phyloP scores from a whole-genome alignment of 2,888 invertebrate species.

The Quadroppia sp. region DNA sequence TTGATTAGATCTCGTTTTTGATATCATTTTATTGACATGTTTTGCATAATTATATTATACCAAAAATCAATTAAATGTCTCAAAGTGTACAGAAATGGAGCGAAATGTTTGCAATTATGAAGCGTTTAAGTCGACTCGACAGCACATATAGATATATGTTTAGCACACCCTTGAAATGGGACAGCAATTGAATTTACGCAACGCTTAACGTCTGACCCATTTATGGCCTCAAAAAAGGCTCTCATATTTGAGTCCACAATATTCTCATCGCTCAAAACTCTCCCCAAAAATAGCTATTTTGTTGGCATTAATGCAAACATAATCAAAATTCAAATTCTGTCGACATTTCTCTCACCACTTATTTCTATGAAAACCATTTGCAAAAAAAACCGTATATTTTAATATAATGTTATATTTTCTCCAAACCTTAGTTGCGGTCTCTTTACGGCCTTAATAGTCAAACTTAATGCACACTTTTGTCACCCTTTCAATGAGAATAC shows the following conservation, averaged over 20 bases:
- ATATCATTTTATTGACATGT: background rate
- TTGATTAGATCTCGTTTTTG: background rate
- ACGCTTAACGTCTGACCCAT: conserved; percentile 29
- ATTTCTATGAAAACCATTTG: background rate
- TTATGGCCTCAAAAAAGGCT: conserved; percentile 10
- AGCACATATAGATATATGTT: background rate
- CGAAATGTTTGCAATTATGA: conserved; percentile 21
- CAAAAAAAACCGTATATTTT: no score
- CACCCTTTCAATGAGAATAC: background rate
- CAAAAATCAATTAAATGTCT: background rate
- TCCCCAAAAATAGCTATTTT: background rate
- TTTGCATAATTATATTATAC: background rate
- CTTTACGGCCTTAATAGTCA: conserved; percentile 9
- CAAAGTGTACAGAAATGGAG: conserved; percentile 13
- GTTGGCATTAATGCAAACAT: background rate
- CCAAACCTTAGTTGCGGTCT: conserved; percentile 21
- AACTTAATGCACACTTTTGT: background rate
- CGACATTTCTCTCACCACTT: background rate
- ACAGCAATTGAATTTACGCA: conserved; percentile 7
- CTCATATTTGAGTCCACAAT: background rate
- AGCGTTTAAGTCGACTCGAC: background rate
- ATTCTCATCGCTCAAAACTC: conserved; percentile 10
- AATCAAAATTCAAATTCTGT: background rate
- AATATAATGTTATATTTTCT: background rate
- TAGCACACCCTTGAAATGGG: conserved; percentile 34